Conservation (phyloP, 2,888 invertebrate species). For the Notodonta dromedarius region DNA sequence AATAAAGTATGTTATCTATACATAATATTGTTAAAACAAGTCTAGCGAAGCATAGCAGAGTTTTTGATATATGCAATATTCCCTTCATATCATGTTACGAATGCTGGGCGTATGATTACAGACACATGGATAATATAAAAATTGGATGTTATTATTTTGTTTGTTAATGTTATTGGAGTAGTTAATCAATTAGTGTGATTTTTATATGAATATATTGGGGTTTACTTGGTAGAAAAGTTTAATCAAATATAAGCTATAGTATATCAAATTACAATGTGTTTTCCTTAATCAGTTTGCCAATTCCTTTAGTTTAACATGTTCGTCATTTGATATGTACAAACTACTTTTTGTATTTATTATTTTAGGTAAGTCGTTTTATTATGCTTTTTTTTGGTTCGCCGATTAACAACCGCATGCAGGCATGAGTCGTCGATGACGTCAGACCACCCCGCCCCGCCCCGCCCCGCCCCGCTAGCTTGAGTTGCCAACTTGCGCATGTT, state of each 20-base stretch:
- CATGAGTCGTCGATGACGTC: slow-evolving; percentile 53
- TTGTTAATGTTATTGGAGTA: slow-evolving; percentile 83
- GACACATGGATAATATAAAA: slow-evolving; percentile 63
- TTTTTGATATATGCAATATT: slow-evolving; percentile 69
- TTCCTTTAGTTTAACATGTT: slow-evolving; percentile 25
- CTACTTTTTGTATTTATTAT: slow-evolving; percentile 25
- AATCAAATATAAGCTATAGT: slow-evolving; percentile 78
- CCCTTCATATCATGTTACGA: slow-evolving; percentile 72
- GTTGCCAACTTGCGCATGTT: slow-evolving; percentile 60
- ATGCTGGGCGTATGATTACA: slow-evolving; percentile 60
- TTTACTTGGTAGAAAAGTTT: slow-evolving; percentile 83
- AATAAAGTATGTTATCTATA: slow-evolving; percentile 57
- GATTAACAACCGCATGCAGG: slow-evolving; percentile 64
- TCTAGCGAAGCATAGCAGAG: slow-evolving; percentile 68
- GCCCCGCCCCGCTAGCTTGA: slow-evolving; percentile 56
- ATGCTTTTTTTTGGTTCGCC: slow-evolving; percentile 29
- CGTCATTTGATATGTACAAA: slow-evolving; percentile 31
- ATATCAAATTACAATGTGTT: slow-evolving; percentile 58
- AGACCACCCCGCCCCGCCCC: slow-evolving; percentile 43
- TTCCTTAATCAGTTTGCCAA: slow-evolving; percentile 49
- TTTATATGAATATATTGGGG: slow-evolving; percentile 85
- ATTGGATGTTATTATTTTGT: slow-evolving; percentile 76
- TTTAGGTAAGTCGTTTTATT: slow-evolving; percentile 65
- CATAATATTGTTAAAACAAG: slow-evolving; percentile 65
- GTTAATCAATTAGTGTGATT: slow-evolving; percentile 80